Evolutionary conservation across 2,113 vertebrate species (phyloP).

Genomic region (Sphyrna mokarran): DNA sequence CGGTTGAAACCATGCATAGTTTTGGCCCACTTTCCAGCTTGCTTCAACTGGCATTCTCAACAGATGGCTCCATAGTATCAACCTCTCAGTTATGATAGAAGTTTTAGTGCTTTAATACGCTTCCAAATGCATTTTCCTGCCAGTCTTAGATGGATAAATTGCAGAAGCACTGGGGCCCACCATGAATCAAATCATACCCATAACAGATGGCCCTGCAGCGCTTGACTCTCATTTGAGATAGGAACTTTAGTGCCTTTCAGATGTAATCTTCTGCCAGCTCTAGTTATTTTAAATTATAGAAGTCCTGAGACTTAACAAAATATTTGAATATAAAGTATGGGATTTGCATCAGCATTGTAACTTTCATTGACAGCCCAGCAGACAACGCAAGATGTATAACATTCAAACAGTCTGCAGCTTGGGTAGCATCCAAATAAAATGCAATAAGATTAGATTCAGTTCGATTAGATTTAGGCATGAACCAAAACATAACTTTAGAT

Average conservation of each 20-base stretch:
- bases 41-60: background rate
- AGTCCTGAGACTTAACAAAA: background rate
- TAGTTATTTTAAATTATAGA: background rate
- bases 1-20: background rate
- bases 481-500: background rate
- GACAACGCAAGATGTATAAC: background rate
- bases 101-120: background rate
- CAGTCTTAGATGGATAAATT: slow-evolving; percentile 11
- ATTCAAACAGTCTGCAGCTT: background rate
- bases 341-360: background rate
- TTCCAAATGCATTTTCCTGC: slow-evolving; percentile 4
- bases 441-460: background rate
- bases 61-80: slow-evolving; percentile 13
- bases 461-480: background rate
- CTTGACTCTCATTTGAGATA: slow-evolving; percentile 7
- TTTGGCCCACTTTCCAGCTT: background rate
- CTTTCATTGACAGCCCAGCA: background rate
- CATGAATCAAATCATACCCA: background rate
- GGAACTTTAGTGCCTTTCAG: background rate
- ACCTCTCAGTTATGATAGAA: slow-evolving; percentile 1
- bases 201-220: background rate
- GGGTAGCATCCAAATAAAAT: background rate
- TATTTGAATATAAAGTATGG: background rate
- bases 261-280: background rate
- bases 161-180: background rate